These are phyloP conservation scores for Falco rusticolus DNA, from an alignment of 2,797 vertebrate species.

Conservation along the genomic window DNA sequence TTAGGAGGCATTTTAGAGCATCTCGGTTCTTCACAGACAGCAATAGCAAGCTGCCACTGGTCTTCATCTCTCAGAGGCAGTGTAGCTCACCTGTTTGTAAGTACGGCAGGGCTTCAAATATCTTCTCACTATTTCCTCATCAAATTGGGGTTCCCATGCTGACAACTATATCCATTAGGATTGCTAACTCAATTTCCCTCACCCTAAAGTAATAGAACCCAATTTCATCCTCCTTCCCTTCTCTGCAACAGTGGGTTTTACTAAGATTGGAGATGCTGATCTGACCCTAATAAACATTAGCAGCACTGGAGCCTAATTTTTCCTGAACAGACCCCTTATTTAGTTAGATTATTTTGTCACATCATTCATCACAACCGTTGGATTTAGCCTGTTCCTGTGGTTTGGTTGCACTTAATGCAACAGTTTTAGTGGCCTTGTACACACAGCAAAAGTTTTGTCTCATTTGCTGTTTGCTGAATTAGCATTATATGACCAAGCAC, in stretches of 20 bases:
- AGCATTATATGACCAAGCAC: neutral
- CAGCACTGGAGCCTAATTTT: neutral
- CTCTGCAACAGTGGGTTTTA: neutral
- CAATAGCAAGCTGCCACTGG: neutral
- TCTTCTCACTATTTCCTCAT: neutral
- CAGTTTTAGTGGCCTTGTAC: neutral
- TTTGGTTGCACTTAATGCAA: neutral
- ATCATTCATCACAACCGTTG: conserved; percentile 19
- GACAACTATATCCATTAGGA: neutral
- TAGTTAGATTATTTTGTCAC: conserved; percentile 28
- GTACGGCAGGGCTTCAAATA: neutral
- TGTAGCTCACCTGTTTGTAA: fast-evolving
- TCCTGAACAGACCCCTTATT: conserved; percentile 6
- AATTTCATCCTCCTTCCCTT: neutral
- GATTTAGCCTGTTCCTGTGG: neutral
- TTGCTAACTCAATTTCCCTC: neutral
- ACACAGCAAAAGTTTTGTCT: conserved; percentile 11
- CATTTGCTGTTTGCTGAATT: neutral
- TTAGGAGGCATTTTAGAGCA: neutral
- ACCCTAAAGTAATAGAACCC: neutral
- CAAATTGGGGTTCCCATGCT: fast-evolving
- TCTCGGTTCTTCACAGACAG: neutral
- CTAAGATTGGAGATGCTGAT: neutral
- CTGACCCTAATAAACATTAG: neutral
- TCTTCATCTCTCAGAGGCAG: neutral